These are phyloP conservation scores for Manis javanica DNA, from an alignment of 2,797 vertebrate species.

Conservation along the genomic window DNA sequence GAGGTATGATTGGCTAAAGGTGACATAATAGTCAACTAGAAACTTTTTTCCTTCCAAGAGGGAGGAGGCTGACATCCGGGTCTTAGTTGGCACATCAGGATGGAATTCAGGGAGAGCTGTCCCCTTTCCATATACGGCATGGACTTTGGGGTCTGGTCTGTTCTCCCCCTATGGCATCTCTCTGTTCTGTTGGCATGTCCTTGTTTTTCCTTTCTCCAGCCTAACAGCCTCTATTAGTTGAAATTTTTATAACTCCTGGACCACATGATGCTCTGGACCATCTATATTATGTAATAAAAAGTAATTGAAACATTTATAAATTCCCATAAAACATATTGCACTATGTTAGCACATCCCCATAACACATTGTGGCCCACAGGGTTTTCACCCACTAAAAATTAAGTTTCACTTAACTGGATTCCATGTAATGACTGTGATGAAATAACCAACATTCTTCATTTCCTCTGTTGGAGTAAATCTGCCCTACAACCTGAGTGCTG, in stretches of 20 bases:
- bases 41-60: too few relatives aligned
- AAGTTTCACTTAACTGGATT: conserved; percentile 31
- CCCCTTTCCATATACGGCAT: too few relatives aligned
- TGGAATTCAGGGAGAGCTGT: too few relatives aligned
- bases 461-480: not conserved
- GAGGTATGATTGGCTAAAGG: too few relatives aligned
- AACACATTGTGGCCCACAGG: not conserved
- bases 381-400: not conserved
- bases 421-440: not conserved
- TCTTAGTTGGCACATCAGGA: too few relatives aligned
- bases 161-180: too few relatives aligned
- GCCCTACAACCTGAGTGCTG: not conserved
- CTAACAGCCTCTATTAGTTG: not conserved
- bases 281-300: not conserved
- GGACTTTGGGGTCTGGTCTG: too few relatives aligned
- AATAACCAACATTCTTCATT: not conserved
- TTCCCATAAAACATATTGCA: not conserved
- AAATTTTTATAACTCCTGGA: not conserved
- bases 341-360: not conserved
- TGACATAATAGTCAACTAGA: too few relatives aligned
- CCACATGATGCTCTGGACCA: not conserved
- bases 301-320: not conserved
- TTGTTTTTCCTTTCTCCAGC: too few relatives aligned
- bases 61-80: too few relatives aligned
- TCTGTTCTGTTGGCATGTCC: too few relatives aligned